Conservation (phyloP, 2,888 invertebrate species). For the Allacma fusca region DNA sequence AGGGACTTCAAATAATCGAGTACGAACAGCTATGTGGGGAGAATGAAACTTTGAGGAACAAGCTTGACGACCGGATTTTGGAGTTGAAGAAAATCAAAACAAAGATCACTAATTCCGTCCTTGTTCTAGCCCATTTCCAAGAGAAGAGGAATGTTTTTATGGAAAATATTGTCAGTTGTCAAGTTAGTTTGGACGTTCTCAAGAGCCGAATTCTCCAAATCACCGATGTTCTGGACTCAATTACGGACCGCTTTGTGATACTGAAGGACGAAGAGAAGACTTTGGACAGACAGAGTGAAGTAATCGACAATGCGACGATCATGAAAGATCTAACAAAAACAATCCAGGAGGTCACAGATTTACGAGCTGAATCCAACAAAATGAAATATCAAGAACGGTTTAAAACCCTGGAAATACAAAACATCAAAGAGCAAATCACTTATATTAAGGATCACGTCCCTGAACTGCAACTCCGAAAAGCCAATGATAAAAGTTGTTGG, state of each 20-base stretch:
- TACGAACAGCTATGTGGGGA: slow-evolving; percentile 49
- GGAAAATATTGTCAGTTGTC: not conserved
- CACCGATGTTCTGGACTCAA: slow-evolving; percentile 25
- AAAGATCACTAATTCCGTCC: slow-evolving; percentile 45
- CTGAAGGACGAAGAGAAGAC: slow-evolving; percentile 61
- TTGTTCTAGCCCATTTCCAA: slow-evolving; percentile 45
- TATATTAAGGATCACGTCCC: not conserved
- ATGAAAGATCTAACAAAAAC: slow-evolving; percentile 47
- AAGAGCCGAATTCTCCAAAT: slow-evolving; percentile 14
- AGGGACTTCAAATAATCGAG: slow-evolving; percentile 44
- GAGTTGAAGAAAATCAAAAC: slow-evolving; percentile 42
- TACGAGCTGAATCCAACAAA: not conserved
- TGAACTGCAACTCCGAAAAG: not conserved
- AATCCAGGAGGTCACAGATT: not conserved
- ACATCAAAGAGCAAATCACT: not conserved
- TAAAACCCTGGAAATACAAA: not conserved
- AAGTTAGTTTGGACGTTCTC: not conserved
- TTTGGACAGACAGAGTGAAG: slow-evolving; percentile 41
- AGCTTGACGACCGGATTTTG: slow-evolving; percentile 34
- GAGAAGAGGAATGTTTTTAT: slow-evolving; percentile 33
- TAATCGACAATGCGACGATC: slow-evolving; percentile 44
- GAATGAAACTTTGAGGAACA: slow-evolving; percentile 37
- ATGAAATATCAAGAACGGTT: not conserved
- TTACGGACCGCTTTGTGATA: slow-evolving; percentile 63
- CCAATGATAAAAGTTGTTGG: not conserved